Base-by-base conservation (phyloP, 35 echinoderm and acorn worm genomes). In the Patiria miniata region DNA sequence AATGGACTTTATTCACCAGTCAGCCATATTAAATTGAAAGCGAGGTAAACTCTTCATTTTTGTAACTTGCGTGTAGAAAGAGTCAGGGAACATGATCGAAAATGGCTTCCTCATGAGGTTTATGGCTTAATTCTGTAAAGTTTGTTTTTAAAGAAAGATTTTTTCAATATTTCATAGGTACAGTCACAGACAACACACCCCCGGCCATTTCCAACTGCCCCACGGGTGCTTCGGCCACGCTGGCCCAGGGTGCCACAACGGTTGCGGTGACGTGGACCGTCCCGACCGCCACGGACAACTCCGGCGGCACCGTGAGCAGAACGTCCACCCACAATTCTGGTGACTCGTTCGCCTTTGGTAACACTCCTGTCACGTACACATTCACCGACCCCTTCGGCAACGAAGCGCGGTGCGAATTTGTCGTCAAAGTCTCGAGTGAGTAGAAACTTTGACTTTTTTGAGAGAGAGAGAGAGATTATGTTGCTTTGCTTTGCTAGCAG, bases 251-350 rank as follows among this genome's bases (percentile, higher is more conserved):
- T 21, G 29, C 61, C 61, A 82, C 40, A 8, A 26, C 44, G 34
- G 89, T 44, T 0, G 29, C 54, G 23, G 89, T 86, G 8, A 78
- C 83, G 17, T 92, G 90, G 90, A 82, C 40, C 21, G 61, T 52
- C 17, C 90, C 90, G 5, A 87, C 85, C 1, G 85, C 85, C 40
- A 73, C 85, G 34, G 90, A 92, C 87, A 92, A 92, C 81, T 92
- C 90, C 76, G 78, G 79, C 1, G 50, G 39, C 15, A 34, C 39
- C 2, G 40, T 77, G 36, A 17, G 55, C 36, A 80, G 80, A 29
- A 80, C 39, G 2, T 69, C 80, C 18, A 93, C 52, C 9, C 36
- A 37, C 9, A 83, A 37, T 68, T 86, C 86, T 61, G 94, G 90
- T 15, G 83, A 82, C 28, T 69, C 56, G 0, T 96, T 96, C 53